Conservation (phyloP, 2,113 vertebrate species). For the Larimichthys polyactis region DNA sequence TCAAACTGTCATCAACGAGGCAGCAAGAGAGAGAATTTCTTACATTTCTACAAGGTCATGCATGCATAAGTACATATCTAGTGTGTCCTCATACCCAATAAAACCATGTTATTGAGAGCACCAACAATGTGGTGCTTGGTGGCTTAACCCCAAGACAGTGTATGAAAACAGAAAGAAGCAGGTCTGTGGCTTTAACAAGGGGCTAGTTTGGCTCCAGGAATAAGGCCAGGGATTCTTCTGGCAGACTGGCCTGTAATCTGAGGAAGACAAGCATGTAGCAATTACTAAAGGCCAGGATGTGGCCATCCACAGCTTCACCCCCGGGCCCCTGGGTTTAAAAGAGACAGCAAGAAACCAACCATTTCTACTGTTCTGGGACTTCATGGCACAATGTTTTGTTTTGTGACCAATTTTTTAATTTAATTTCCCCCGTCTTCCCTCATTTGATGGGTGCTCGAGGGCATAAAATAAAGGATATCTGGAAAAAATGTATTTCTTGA, state of each 20-base stretch:
- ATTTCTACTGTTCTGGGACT: constrained; percentile 40
- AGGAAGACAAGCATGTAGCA: constrained; percentile 80
- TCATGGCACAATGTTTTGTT: constrained; percentile 18
- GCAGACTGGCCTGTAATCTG: constrained; percentile 81
- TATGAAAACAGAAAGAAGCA: constrained; percentile 81
- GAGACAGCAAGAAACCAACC: constrained; percentile 36
- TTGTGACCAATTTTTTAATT: constrained; percentile 1
- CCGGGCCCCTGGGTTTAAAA: constrained; percentile 63
- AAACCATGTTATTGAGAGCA: constrained; percentile 72
- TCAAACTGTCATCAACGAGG: constrained; percentile 66
- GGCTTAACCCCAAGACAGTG: constrained; percentile 71
- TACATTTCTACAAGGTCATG: constrained; percentile 67
- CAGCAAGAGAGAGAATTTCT: constrained; percentile 62
- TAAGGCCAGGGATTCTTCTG: constrained; percentile 80
- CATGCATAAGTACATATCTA: constrained; percentile 63
- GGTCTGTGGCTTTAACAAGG: constrained; percentile 81
- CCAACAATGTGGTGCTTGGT: constrained; percentile 71
- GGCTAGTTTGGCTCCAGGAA: constrained; percentile 82
- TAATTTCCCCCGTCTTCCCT: neutral
- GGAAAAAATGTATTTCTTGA: neutral
- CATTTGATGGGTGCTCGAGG: neutral
- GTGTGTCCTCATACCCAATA: constrained; percentile 54
- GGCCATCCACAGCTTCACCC: constrained; percentile 71
- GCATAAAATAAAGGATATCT: neutral
- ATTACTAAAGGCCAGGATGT: constrained; percentile 82